Base-by-base conservation (phyloP, 92 coral and sea anemone species). In the Porites cylindrica region DNA sequence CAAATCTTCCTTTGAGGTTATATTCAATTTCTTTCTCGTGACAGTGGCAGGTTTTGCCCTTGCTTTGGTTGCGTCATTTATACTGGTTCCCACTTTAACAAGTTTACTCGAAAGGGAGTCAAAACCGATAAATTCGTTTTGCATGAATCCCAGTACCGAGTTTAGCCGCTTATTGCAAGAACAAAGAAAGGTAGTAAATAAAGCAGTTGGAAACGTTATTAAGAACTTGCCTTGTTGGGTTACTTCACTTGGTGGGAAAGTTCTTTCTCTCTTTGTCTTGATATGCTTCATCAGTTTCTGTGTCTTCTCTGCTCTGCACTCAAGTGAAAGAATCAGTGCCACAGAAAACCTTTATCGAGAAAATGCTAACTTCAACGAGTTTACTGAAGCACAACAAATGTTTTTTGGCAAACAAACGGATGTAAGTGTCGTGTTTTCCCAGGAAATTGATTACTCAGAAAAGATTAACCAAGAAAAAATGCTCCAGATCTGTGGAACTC, bases 1-100 rank as follows among this genome's bases (percentile, higher is more conserved):
- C 20, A 69, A 75, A 51, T 93, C 95, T 19, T 83, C 94, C 20
- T 91, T 91, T 70, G 24, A 51, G 63, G 92, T 84, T 7, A 75
- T 91, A 56, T 63, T 80, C 19, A 38, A 79, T 13, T 59, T 86
- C 14, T 88, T 83, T 58, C 18, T 80, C 14, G 21, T 70, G 32
- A 75, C 83, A 4, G 56, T 91, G 13, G 78, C 84, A 24, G 72
- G 80, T 13, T 63, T 29, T 84, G 21, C 16, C 1, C 8, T 84
- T 7, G 66, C 51, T 24, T 75, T 76, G 0, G 6, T 51, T 32
- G 75, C 24, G n/a, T 21, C 78, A 10, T 66, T 76, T 14, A 50
- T 24, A 1, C 6, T 54, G 8, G n/a, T 70, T 23, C 67, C n/a
- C 23, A 73, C 67, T 11, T 4, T 84, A 9, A 10, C 64, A 61